Conservation (phyloP, 2,113 vertebrate species). For the Stercorarius parasiticus region DNA sequence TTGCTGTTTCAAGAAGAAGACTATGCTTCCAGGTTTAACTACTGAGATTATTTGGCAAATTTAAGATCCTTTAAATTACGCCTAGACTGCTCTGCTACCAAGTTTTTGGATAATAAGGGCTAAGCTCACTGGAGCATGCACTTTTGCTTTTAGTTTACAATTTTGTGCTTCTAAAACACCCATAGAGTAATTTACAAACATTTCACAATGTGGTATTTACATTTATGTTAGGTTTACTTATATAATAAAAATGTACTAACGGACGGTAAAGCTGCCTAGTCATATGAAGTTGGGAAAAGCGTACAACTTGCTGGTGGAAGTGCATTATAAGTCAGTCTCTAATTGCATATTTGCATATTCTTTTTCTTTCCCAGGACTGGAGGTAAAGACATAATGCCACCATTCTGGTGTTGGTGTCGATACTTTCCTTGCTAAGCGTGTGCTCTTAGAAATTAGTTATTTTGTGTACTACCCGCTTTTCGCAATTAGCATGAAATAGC, state of each 20-base stretch:
- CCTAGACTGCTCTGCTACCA: background rate
- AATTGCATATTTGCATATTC: background rate
- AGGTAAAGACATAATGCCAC: background rate
- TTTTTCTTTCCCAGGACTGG: background rate
- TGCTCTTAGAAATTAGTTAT: background rate
- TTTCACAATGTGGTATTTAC: background rate
- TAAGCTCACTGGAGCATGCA: accelerated
- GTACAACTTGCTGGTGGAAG: background rate
- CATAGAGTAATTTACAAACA: background rate
- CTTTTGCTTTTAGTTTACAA: background rate
- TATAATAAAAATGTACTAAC: background rate
- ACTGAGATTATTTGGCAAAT: background rate
- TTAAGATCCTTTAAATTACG: background rate
- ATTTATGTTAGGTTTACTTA: background rate
- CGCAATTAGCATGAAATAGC: accelerated
- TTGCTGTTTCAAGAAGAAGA: background rate
- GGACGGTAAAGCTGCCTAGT: background rate
- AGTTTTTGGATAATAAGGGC: background rate
- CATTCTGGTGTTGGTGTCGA: background rate
- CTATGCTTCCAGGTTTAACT: background rate
- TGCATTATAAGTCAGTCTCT: background rate
- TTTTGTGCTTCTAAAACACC: background rate
- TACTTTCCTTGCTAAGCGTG: background rate
- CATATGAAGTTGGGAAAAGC: background rate
- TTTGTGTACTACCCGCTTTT: background rate